phyloP scores from a whole-genome alignment of 2,797 vertebrate species.

The Pipistrellus pipistrellus region DNA sequence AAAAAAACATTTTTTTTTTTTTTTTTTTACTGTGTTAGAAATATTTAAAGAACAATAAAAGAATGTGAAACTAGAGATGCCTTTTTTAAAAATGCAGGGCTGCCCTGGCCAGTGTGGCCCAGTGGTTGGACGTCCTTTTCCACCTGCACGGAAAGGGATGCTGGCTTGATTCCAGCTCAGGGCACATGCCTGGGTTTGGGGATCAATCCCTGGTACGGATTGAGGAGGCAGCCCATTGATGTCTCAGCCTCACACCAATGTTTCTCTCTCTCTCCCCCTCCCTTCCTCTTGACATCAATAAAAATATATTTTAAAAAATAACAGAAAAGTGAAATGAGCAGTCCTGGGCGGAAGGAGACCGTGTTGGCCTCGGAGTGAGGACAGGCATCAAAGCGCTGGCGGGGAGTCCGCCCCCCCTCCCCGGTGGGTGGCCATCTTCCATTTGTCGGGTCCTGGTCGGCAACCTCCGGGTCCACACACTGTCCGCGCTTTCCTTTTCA shows the following conservation, averaged over 20 bases:
- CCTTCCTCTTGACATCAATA: too few species aligned
- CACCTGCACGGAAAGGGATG: neutral
- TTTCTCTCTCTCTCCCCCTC: too few species aligned
- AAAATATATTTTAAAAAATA: neutral
- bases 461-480: conserved; percentile 56
- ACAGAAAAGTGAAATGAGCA: conserved; percentile 12
- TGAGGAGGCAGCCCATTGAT: too few species aligned
- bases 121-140: neutral
- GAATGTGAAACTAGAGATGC: neutral
- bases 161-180: neutral
- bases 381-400: conserved; percentile 43
- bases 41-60: neutral
- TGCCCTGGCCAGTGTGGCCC: neutral
- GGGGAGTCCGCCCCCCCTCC: conserved; percentile 25
- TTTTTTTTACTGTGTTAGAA: neutral
- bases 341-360: neutral
- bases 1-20: neutral
- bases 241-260: too few species aligned
- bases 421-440: neutral
- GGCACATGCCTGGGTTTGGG: too few species aligned
- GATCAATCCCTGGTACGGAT: too few species aligned
- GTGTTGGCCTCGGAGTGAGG: neutral
- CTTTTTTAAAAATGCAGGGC: neutral
- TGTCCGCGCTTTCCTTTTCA: conserved; percentile 61
- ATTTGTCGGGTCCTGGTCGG: neutral